Base-by-base conservation (phyloP, 2,113 vertebrate genomes). In the Numenius arquata region DNA sequence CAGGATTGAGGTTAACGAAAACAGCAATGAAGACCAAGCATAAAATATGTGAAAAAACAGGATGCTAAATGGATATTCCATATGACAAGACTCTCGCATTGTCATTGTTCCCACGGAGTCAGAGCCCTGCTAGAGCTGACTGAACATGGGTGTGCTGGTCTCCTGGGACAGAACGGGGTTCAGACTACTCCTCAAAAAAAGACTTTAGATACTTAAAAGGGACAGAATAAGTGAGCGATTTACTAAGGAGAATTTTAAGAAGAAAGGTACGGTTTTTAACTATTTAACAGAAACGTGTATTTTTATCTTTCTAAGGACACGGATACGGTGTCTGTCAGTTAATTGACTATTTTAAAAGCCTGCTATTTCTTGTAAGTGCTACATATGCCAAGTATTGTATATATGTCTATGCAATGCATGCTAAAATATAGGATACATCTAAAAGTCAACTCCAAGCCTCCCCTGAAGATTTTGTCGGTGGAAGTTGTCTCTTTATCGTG, bases 271-370 rank as follows among this genome's bases (percentile, higher is more conserved):
- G 4, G 3, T 8, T 26, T 27, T 56, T 6, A 76, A 58, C 32
- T 76, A 12, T 85, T 71, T 66, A 86, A 56, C 11, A 67, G 93
- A 89, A 76, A 73, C 0, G 0, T 58, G 25, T 94, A 32, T 67
- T 41, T 80, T 76, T 65, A 56, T 80, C 77, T 96, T 92, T 73
- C 71, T 70, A 93, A 78, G 52, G 80, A 86, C 14, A 45, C 25
- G 45, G 52, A 48, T 43, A 76, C 32, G 21, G 41, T 45, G 91
- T 90, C 50, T 81, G 55, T 50, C 89, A 23, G 9, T 74, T 88
- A 95, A 74, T 18, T 65, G 47, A 56, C 40, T 91, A 11, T 41
- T 91, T 93, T 32, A 93, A 96, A 94, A 97, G 26, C 21, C 45
- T 87, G 34, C 38, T 72, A 41, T 94, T 93, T 81, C 62, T 88